Evolutionary conservation across 2,797 vertebrate genomes (phyloP), one percentile per base, ranked within the genome.

Genomic region (Nyctalus aviator): DNA sequence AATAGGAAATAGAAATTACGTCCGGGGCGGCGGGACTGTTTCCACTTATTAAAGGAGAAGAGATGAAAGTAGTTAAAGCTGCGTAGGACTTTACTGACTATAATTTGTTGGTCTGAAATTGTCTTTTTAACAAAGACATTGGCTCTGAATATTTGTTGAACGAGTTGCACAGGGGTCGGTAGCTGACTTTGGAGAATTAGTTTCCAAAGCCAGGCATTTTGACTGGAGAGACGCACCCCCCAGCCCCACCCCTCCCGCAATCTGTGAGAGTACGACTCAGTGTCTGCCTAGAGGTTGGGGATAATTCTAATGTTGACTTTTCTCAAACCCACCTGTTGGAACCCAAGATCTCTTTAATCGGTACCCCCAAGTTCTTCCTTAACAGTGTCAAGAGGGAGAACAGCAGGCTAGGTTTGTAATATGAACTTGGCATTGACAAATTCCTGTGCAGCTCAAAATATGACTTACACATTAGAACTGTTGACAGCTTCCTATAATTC

Each of bases 331-430:
- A 27, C 69, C 35, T 93, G n/a, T 64, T 59, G 8, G 35, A 75
- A 75, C 68, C 44, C 21, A 81, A 14, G n/a, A 81, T 84, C 92
- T 88, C 71, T 72, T 88, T 93, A 84, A 59, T 96, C 3, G 0
- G 4, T 30, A 17, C 15, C 83, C 32, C 41, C 30, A 46, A 18
- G 55, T 88, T 64, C 37, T 82, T 89, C 68, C 68, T 59, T 79
- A 82, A 62, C n/a, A 90, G 68, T 68, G 92, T 82, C 62, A 91
- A 75, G 75, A 85, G 76, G 68, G 76, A 71, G 57, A 78, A 66
- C 69, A 30, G 90, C 71, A 84, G 91, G n/a, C 23, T 69, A 6
- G 23, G 64, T 72, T 89, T 94, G 84, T 69, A 84, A 72, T 30
- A 17, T 6, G 41, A 77, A 77, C 69, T 90, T 0, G 2, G 73